Evolutionary conservation across 2,113 vertebrate genomes (phyloP).

Genomic region (Drymodes brunneopygia): DNA sequence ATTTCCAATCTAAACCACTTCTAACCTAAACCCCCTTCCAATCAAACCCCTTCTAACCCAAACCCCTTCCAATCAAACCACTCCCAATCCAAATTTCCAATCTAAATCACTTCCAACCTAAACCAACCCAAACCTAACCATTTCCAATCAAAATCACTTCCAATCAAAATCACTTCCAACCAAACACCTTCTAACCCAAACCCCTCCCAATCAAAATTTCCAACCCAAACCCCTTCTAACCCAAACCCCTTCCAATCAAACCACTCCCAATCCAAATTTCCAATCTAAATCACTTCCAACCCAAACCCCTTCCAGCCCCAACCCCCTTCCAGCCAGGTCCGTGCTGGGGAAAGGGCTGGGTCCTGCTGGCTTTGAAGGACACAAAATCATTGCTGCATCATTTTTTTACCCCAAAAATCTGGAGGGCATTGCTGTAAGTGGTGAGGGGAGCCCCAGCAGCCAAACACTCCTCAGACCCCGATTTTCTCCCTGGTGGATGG

Average conservation of each 20-base stretch:
- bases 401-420: not conserved
- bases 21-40: not conserved
- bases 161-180: not conserved
- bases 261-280: not conserved
- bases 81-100: not conserved
- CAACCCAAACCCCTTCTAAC: not conserved
- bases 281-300: rapidly evolving
- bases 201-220: not conserved
- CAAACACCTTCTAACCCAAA: not conserved
- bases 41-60: rapidly evolving
- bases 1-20: not conserved
- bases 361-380: not conserved
- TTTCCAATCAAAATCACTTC: not conserved
- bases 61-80: not conserved
- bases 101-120: not conserved
- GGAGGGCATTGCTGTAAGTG: rapidly evolving
- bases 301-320: not conserved
- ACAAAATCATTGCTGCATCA: not conserved
- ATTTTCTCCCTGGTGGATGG: not conserved
- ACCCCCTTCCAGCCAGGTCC: not conserved
- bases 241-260: not conserved
- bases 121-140: not conserved
- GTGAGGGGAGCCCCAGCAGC: not conserved
- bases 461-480: rapidly evolving
- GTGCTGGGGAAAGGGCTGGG: not conserved